Conservation (phyloP, 2,113 vertebrate genomes). For the Hucho hucho region DNA sequence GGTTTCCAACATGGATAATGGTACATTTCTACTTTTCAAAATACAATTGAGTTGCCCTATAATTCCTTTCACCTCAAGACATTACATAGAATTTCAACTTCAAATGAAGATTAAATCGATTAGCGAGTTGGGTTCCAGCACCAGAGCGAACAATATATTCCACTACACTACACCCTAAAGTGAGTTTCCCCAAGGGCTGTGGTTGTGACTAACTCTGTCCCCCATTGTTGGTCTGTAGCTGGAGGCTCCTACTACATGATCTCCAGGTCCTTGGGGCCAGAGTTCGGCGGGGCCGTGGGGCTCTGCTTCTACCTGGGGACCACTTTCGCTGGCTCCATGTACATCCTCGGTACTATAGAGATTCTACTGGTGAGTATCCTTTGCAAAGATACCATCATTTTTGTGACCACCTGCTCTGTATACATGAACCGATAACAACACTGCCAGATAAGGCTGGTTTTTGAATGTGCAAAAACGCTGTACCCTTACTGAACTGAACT, state of each 20-base stretch:
- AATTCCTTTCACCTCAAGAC: too few relatives aligned
- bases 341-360: constrained; percentile 81
- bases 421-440: background rate
- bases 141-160: too few relatives aligned
- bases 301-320: constrained; percentile 81
- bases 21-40: background rate
- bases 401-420: too few relatives aligned
- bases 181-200: background rate
- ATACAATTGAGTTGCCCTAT: background rate
- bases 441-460: background rate
- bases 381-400: background rate
- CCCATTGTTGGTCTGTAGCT: constrained; percentile 49
- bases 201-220: background rate
- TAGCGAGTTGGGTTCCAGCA: too few relatives aligned
- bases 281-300: constrained; percentile 81
- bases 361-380: constrained; percentile 73
- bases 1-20: background rate
- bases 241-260: constrained; percentile 84
- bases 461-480: background rate
- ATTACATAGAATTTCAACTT: too few relatives aligned
- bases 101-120: too few relatives aligned
- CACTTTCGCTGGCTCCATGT: constrained; percentile 82
- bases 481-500: background rate
- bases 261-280: constrained; percentile 79
- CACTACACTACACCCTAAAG: background rate